Conservation (phyloP, 2,888 invertebrate genomes). For the Ceraclea dissimilis region DNA sequence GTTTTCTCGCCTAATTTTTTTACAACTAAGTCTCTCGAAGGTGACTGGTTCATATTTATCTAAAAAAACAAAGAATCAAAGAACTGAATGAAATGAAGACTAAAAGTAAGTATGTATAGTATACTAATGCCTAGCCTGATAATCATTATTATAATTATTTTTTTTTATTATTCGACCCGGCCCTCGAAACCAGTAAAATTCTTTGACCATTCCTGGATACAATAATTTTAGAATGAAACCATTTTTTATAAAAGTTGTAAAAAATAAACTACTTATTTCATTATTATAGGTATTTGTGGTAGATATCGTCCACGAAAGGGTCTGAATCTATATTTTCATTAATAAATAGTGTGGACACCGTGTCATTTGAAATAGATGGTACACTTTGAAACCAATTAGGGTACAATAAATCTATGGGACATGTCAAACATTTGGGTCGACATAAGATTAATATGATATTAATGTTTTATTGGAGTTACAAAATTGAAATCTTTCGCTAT, state of each 20-base stretch:
- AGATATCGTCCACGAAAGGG: neutral
- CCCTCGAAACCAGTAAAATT: neutral
- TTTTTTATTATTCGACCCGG: neutral
- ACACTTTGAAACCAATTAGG: slow-evolving; percentile 20
- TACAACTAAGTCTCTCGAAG: no score
- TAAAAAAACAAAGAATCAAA: no score
- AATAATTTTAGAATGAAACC: neutral
- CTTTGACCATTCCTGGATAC: neutral
- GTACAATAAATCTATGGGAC: slow-evolving; percentile 22
- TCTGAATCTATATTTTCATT: neutral
- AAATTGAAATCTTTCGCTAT: no score
- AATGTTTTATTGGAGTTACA: slow-evolving; percentile 16
- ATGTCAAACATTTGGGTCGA: slow-evolving; percentile 18
- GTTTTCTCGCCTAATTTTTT: no score
- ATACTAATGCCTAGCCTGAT: no score
- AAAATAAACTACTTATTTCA: no score
- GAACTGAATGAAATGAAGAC: no score
- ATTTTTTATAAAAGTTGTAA: neutral
- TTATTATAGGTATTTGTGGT: neutral
- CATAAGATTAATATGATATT: slow-evolving; percentile 22
- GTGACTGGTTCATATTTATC: no score
- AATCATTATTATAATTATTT: no score
- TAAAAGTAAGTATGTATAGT: no score
- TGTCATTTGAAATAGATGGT: slow-evolving; percentile 19
- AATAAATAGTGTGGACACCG: neutral